Base-by-base conservation (phyloP, 1,140 invertebrate genomes). In the Bombus difficillimus region DNA sequence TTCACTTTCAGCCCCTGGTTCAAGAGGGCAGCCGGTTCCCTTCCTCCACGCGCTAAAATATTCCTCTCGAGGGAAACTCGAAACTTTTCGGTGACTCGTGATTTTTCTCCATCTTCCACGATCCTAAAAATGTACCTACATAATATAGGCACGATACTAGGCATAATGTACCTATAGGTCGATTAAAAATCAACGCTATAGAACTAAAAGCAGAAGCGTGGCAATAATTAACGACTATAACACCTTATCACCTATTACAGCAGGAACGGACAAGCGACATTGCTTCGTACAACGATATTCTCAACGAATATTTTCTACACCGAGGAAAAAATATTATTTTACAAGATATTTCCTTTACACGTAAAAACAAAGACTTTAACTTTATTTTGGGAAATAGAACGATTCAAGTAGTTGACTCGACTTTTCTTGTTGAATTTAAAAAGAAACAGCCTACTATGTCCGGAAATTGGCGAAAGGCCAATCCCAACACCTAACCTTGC, bases 51-150 rank as follows among this genome's bases (percentile, higher is more conserved):
- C 22, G 41, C 41, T 86, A 53, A 83, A 83, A 78, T 86, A 79
- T 79, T 79, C 68, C 81, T 79, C 74, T 84, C 85, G 37, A 66
- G 75, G 69, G 85, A 77, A 77, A 77, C 32, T 86, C 18, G 39
- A 39, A 71, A 71, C 66, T 77, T 76, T 77, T 53, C 37, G 18
- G 9, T 5, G 74, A n/a, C n/a, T 78, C 74, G 81, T 66, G 85
- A 86, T 78, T 79, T 83, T 66, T 47, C 39, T 37, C 69, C 28
- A 34, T 9, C 43, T n/a, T 34, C 2, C 8, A 8, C 22, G n/a
- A 47, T 47, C n/a, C 13, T 62, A n/a, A 73, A 74, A 64, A 64
- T 37, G 2, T 3, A 18, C 6, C n/a, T 15, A 15, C 5, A 0
- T 3, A 32, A 15, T 32, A 9, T 66, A 28, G 57, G 0, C 8